Evolutionary conservation across 2,888 invertebrate genomes (phyloP).

Genomic region (Tenthredo distinguenda): DNA sequence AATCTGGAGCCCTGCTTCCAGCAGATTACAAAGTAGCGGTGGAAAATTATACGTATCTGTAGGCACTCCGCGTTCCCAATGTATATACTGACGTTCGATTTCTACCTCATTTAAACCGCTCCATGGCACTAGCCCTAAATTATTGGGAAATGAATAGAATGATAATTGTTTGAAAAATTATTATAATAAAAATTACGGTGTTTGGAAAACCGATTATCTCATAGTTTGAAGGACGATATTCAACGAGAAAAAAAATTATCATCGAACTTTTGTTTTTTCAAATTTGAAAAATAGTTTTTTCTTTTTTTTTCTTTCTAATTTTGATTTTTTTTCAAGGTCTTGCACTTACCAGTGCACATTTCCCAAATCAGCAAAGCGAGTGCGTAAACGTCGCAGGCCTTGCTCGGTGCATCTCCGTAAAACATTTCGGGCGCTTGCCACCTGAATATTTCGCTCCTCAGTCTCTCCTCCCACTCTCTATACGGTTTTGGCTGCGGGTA

Average conservation of each 20-base stretch:
- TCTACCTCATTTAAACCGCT: conserved; percentile 63
- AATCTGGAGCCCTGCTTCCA: conserved; percentile 69
- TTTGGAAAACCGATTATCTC: neutral
- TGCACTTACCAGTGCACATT: conserved; percentile 70
- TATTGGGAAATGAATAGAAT: conserved; percentile 34
- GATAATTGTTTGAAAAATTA: neutral
- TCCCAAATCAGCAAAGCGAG: conserved; percentile 71
- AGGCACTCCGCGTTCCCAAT: conserved; percentile 63
- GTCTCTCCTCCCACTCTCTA: conserved; percentile 66
- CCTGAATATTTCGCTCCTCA: conserved; percentile 67
- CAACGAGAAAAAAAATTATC: neutral
- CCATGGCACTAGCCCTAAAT: conserved; percentile 68
- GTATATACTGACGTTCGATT: conserved; percentile 65
- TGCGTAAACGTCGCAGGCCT: conserved; percentile 69
- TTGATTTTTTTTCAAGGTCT: neutral
- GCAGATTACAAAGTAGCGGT: conserved; percentile 64
- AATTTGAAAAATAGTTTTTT: neutral
- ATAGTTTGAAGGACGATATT: neutral
- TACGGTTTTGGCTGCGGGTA: conserved; percentile 59
- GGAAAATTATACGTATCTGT: conserved; percentile 68
- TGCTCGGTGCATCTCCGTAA: conserved; percentile 59
- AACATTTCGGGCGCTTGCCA: conserved; percentile 72
- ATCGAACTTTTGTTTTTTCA: neutral
- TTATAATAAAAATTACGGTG: neutral
- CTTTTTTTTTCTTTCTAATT: neutral